Percentiles rank a stretch among this genome's conserved stretches.
These are phyloP conservation scores for Apodemia duryi DNA, from an alignment of 2,888 invertebrate species.

Conservation along the genomic window DNA sequence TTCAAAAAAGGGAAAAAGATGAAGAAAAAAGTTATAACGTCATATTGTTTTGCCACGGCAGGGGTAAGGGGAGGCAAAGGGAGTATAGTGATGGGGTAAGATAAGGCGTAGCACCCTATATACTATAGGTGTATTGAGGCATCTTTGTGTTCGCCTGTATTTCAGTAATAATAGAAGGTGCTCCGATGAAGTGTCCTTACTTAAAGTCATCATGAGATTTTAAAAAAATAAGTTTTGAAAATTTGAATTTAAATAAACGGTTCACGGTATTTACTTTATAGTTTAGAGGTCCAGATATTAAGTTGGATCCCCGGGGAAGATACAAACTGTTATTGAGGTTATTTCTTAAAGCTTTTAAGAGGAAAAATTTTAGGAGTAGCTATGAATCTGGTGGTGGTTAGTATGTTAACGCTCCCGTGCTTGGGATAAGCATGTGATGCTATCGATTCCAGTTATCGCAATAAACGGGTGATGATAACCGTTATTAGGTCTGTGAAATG, in stretches of 20 bases:
- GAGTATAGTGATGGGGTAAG: constrained; percentile 66
- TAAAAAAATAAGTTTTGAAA: not conserved
- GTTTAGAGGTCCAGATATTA: too few relatives aligned
- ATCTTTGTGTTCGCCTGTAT: constrained; percentile 59
- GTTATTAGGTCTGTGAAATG: too few relatives aligned
- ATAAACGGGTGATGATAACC: too few relatives aligned
- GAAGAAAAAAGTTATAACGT: constrained; percentile 77
- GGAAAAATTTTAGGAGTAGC: too few relatives aligned
- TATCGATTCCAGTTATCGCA: too few relatives aligned
- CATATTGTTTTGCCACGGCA: constrained; percentile 78
- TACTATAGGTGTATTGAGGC: constrained; percentile 43
- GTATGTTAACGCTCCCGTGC: too few relatives aligned
- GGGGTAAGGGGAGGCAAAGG: constrained; percentile 43
- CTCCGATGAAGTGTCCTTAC: constrained; percentile 41
- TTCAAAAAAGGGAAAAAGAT: constrained; percentile 72
- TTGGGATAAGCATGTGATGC: too few relatives aligned
- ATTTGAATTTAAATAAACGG: not conserved
- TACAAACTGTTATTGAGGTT: too few relatives aligned
- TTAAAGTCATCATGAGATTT: constrained; percentile 19
- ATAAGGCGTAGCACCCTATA: constrained; percentile 67
- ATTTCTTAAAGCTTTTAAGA: too few relatives aligned
- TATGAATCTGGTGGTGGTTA: too few relatives aligned
- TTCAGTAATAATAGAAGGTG: constrained; percentile 50
- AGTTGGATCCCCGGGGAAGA: too few relatives aligned
- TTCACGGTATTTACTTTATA: too few relatives aligned